Conservation (phyloP, 2,888 invertebrate genomes). For the Eilema sororculum region DNA sequence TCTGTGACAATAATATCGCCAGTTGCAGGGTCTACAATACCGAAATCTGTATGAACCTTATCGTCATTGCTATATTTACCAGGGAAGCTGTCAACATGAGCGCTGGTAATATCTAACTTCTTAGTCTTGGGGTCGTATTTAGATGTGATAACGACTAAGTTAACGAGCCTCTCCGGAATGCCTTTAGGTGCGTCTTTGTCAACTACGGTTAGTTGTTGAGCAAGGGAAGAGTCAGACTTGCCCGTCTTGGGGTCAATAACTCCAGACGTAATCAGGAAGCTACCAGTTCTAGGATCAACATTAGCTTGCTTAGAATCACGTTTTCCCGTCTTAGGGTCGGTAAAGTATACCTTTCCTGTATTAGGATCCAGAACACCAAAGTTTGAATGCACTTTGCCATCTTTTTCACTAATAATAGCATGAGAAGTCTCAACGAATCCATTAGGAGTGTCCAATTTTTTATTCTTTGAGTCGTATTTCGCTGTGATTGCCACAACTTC, state of each 20-base stretch:
- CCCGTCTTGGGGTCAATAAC: constrained; percentile 88
- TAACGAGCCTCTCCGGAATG: constrained; percentile 79
- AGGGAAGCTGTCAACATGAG: constrained; percentile 76
- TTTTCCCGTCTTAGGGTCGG: constrained; percentile 88
- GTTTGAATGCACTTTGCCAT: constrained; percentile 90
- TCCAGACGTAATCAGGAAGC: constrained; percentile 87
- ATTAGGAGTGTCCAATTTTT: constrained; percentile 86
- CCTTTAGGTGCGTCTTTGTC: constrained; percentile 81
- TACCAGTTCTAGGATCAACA: constrained; percentile 85
- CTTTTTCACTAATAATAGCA: constrained; percentile 89
- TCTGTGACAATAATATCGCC: constrained; percentile 88
- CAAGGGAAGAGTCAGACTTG: constrained; percentile 89
- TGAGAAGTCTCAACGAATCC: constrained; percentile 84
- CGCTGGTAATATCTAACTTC: constrained; percentile 83
- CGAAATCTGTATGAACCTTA: constrained; percentile 87
- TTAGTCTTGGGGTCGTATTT: constrained; percentile 87
- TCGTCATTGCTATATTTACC: constrained; percentile 79
- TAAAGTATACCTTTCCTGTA: constrained; percentile 86
- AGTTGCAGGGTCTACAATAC: constrained; percentile 86
- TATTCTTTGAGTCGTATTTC: constrained; percentile 87
- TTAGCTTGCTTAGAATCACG: constrained; percentile 88
- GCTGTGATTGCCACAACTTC: constrained; percentile 88
- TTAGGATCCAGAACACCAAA: constrained; percentile 88
- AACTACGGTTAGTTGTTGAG: constrained; percentile 83
- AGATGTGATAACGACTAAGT: constrained; percentile 86